Evolutionary conservation across 2,113 vertebrate species (phyloP), one percentile per base, ranked within the genome.

Genomic region (Peromyscus leucopus): DNA sequence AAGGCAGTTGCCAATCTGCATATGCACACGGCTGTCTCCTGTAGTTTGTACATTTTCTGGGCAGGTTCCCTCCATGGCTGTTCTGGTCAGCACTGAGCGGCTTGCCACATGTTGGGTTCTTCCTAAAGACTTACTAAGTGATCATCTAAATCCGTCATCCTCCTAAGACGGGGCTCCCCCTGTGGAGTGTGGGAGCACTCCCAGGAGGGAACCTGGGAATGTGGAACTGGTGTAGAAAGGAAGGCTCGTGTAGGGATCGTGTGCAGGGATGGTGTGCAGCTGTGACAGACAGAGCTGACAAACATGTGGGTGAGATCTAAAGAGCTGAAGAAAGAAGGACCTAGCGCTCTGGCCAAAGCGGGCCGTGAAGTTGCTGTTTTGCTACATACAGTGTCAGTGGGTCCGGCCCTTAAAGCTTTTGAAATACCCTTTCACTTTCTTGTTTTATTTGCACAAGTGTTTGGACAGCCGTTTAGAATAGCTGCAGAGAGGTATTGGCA

Each of bases 41-140:
- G 0, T 69, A 63, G 76, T 82, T 88, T 2, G 0, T 78, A 76
- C 19, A 12, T 95, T 74, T 83, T 42, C 67, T 69, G 67, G 31
- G 67, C 67, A 13, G 67, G 13, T 31, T 69, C 31, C 31, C 13
- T 15, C 67, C 67, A 33, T 76, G 19, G 86, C 83, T 84, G 0
- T 42, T 75, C 92, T 89, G 15, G 83, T 48, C 69, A 76, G 57
- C 51, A 55, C 28, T 16, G 24, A 59, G 61, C 69, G 7, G 9
- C 83, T 76, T 94, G 21, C 21, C 48, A 4, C 22, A 5, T 71
- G 17, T 21, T 72, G 61, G 61, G 0, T 46, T 71, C 42, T 67
- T 92, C 74, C 69, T 80, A 92, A 94, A 86, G 91, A 96, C 69
- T 51, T 75, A 67, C 42, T 51, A 51, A 65, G 13, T 67, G 71